Evolutionary conservation across 1,140 invertebrate species (phyloP), one percentile per base, ranked within the genome.

Genomic region (Helicoverpa armigera): DNA sequence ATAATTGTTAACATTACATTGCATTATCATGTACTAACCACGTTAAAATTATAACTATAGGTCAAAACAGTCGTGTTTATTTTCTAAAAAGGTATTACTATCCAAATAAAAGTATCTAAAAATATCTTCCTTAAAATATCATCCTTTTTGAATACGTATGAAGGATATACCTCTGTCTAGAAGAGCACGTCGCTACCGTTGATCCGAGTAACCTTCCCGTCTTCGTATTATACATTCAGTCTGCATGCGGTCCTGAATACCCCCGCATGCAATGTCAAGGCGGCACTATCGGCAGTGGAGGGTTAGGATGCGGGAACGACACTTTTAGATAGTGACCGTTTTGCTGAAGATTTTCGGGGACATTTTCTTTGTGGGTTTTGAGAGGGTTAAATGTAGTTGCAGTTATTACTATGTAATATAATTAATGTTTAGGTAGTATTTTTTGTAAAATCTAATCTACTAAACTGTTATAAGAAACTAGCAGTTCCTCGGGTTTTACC

Each of bases 261-360:
- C 48, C 58, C 58, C 58, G 23, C 53, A 56, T 56, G 13, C 70
- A 73, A 58, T 73, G 70, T 73, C 70, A 73, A 73, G 70, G 70
- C 70, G 31, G 35, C 69, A 73, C 29, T 58, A 31, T 73, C 4
- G 51, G 53, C 43, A 72, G 16, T 13, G 9, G 63, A 65, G 63
- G 63, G 31, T 48, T 48, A 48, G 14, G n/a, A 65, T 61, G 29
- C 3, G 58, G 13, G 23, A 61, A 29, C 29, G 58, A 13, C 58
- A 14, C 23, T 29, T 61, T 61, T 29, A 43, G 13, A 43, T 65
- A 48, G 35, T 43, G 63, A 65, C 5, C 35, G 31, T 29, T 43
- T 65, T 65, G 31, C 11, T 5, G 14, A 43, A 14, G 29, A 65
- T n/a, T 31, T 63, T 65, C 35, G 35, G 35, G 35, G 3, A 43